Base-by-base conservation (phyloP, 2,888 invertebrate species). In the Eupsilia transversa region DNA sequence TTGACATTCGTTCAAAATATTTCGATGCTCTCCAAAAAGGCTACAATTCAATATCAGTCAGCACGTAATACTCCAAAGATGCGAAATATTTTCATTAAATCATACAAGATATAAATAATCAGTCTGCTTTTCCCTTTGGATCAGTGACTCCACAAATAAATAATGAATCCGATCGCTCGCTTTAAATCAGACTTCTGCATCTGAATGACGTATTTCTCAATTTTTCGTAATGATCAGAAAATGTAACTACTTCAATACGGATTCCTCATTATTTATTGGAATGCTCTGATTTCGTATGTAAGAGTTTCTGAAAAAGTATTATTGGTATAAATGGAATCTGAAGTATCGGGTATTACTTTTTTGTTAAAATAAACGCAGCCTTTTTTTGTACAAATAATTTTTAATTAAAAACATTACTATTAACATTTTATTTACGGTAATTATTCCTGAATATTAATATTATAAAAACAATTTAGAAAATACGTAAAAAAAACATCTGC, bases 211-310 rank as follows among this genome's bases (percentile, higher is more conserved):
- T n/a, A 41, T 57, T 78, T 35, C 54, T 68, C 43, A 78, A 73
- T 60, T 79, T 69, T 74, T 56, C 60, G 30, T 79, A 82, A 74
- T 56, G 68, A 78, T 59, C 33, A 57, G 17, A 80, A 73, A 35
- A 54, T 52, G 33, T 76, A 46, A 46, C 43, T 76, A 65, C 70
- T 82, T 30, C 66, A 66, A 52, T 54, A n/a, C 33, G 38, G 20
- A 59, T 72, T 46, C 23, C 59, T 80, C 57, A 67, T 72, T 72
- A 78, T 78, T 82, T 59, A 60, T 72, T 66, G 30, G 35, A 82
- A 35, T 35, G 65, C 54, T 72, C 61, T 23, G 23, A 59, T 72
- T 76, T 66, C 64, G n/a, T 54, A 35, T 70, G 64, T 61, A 67
- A 80, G 63, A 30, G 23, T 59, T 63, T 46, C 12, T 57, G 72